Conservation (phyloP, 2,113 vertebrate species). For the Aythya baeri region DNA sequence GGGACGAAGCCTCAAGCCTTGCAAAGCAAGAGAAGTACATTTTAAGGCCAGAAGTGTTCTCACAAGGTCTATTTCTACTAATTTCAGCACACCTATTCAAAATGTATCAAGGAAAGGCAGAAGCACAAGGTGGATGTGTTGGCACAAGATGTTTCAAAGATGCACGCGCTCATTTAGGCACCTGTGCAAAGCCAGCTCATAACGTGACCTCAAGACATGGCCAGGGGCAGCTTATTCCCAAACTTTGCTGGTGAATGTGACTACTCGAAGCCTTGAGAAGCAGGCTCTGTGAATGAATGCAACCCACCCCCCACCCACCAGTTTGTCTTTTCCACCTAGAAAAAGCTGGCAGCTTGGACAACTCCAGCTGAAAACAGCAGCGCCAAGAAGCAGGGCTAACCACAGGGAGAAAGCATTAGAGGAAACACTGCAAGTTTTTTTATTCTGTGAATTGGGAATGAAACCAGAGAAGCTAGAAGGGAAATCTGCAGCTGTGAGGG, state of each 20-base stretch:
- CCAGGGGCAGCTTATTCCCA: background rate
- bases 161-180: background rate
- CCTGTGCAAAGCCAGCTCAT: background rate
- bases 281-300: background rate
- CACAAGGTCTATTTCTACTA: background rate
- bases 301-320: background rate
- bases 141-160: background rate
- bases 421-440: background rate
- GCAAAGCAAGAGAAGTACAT: background rate
- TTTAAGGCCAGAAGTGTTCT: background rate
- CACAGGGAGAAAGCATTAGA: background rate
- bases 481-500: slow-evolving; percentile 51
- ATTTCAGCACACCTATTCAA: background rate
- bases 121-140: background rate
- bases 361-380: slow-evolving; percentile 12
- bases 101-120: background rate
- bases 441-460: slow-evolving; percentile 7
- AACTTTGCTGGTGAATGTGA: background rate
- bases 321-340: background rate
- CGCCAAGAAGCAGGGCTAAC: background rate
- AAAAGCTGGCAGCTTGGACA: background rate
- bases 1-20: background rate
- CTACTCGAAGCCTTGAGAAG: background rate
- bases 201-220: background rate
- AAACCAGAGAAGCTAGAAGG: slow-evolving; percentile 57